These are phyloP conservation scores for Malthinus flaveolus DNA, from an alignment of 2,888 invertebrate genomes.

Conservation along the genomic window DNA sequence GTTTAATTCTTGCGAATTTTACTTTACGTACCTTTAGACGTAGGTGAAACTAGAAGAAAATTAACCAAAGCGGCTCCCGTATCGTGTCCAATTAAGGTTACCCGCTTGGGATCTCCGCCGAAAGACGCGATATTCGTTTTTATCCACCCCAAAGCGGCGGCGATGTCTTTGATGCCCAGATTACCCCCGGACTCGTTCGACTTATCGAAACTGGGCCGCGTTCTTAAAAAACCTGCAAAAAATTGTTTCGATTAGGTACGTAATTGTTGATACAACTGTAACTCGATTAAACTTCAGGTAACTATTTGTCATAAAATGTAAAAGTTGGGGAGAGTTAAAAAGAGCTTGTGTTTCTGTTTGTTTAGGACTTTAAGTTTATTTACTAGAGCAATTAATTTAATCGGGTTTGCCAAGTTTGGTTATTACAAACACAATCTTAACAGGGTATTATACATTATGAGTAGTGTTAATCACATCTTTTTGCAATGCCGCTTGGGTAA, in stretches of 20 bases:
- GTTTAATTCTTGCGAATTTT: neutral
- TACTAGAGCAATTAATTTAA: constrained; percentile 9
- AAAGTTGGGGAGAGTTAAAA: neutral
- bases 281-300: neutral
- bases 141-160: constrained; percentile 83
- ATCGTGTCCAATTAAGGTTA: constrained; percentile 84
- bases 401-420: constrained; percentile 7
- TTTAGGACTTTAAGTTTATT: constrained; percentile 10
- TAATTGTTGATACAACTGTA: neutral
- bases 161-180: constrained; percentile 80
- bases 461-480: constrained; percentile 1
- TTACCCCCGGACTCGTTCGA: constrained; percentile 61
- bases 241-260: constrained; percentile 8
- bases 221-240: constrained; percentile 62
- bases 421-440: constrained; percentile 3
- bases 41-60: constrained; percentile 79
- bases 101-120: constrained; percentile 82
- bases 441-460: constrained; percentile 5
- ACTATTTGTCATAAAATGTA: neutral
- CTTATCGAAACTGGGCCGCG: constrained; percentile 52
- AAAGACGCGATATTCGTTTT: constrained; percentile 82
- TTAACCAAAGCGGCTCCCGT: constrained; percentile 86
- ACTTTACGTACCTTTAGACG: constrained; percentile 65
- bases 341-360: constrained; percentile 5
- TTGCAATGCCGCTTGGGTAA: neutral